These are phyloP conservation scores for Sipha maydis DNA, from an alignment of 2,888 invertebrate genomes.

Conservation along the genomic window DNA sequence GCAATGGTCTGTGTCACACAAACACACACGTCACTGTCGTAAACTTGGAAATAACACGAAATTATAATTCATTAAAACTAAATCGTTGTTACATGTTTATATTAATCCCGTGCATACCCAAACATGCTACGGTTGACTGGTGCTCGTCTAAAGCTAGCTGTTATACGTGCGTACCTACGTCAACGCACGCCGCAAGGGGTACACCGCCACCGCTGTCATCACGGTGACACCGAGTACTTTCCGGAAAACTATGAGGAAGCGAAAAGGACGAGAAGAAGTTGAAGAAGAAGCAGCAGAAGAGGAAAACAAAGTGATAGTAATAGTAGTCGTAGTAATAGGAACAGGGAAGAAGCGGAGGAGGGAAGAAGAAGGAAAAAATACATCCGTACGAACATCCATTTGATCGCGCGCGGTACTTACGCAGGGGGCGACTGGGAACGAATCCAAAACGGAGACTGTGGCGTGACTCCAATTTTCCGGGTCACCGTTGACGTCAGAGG, in stretches of 20 bases:
- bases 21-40: too few species aligned
- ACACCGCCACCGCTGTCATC: neutral
- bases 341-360: neutral
- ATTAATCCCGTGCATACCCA: too few species aligned
- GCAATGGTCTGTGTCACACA: too few species aligned
- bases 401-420: neutral
- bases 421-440: constrained; percentile 20
- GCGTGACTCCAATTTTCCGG: constrained; percentile 57
- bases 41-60: too few species aligned
- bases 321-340: neutral
- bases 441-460: constrained; percentile 59
- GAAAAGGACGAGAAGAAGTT: neutral
- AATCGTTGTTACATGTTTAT: too few species aligned
- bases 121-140: too few species aligned
- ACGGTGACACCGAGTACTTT: neutral
- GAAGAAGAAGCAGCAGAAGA: too few species aligned
- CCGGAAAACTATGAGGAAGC: neutral
- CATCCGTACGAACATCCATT: too few species aligned
- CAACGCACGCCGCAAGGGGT: neutral
- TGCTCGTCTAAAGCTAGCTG: too few species aligned
- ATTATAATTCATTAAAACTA: too few species aligned
- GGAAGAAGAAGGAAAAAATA: neutral
- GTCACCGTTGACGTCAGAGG: constrained; percentile 61
- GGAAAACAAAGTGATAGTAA: neutral
- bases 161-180: too few species aligned